Evolutionary conservation across 2,888 invertebrate genomes (phyloP).

Genomic region (Leptopilina myrica): DNA sequence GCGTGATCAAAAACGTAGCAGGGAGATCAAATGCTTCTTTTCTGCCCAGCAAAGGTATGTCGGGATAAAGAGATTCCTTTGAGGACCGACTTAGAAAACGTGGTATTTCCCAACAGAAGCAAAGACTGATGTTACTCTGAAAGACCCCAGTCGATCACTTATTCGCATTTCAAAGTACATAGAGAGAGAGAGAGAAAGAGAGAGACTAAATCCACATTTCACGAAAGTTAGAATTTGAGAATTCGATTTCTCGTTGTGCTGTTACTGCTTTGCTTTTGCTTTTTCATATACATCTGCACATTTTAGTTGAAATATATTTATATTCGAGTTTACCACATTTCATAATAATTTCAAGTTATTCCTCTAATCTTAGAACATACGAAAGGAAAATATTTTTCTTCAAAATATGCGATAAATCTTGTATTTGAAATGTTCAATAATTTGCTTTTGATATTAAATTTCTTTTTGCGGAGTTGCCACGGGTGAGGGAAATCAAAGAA

Average conservation of each 20-base stretch:
- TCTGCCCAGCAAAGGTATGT: constrained; percentile 10
- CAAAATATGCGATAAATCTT: too few relatives aligned
- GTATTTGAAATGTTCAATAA: too few relatives aligned
- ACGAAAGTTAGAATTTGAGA: background rate
- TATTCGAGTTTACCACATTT: background rate
- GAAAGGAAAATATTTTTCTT: too few relatives aligned
- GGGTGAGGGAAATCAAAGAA: too few relatives aligned
- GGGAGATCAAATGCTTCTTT: constrained; percentile 22
- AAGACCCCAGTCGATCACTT: background rate
- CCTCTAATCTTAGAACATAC: too few relatives aligned
- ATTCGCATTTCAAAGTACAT: constrained; percentile 9
- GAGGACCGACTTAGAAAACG: constrained; percentile 8
- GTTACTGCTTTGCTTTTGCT: too few relatives aligned
- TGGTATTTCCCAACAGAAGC: constrained; percentile 7
- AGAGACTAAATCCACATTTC: background rate
- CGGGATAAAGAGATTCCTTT: constrained; percentile 15
- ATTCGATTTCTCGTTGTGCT: background rate
- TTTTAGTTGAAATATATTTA: background rate
- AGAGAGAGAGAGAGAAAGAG: background rate
- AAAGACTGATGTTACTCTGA: constrained; percentile 24
- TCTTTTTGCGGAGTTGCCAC: too few relatives aligned
- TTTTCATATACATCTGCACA: too few relatives aligned
- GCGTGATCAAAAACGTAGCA: constrained; percentile 22
- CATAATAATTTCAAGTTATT: background rate
- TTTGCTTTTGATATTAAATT: too few relatives aligned